Conservation (phyloP, 2,113 vertebrate species). For the Phalacrocorax brasilianus region DNA sequence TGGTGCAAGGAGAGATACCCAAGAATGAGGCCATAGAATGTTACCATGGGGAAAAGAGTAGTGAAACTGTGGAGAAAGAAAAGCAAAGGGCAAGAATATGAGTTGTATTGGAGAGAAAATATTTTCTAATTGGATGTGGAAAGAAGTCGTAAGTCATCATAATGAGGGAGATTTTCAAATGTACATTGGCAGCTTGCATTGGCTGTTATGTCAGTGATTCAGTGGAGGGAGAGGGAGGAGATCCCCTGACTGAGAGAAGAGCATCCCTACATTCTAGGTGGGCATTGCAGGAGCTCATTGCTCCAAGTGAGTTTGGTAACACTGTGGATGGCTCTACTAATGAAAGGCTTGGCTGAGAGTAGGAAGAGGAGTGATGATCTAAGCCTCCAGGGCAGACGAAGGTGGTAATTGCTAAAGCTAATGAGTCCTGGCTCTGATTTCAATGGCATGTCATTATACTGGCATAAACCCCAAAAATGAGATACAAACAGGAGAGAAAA, state of each 20-base stretch:
- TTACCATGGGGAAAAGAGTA: background rate
- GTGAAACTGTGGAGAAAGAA: background rate
- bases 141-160: background rate
- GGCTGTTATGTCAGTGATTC: background rate
- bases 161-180: background rate
- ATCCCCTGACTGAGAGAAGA: background rate
- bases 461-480: background rate
- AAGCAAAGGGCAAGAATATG: background rate
- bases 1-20: background rate
- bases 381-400: background rate
- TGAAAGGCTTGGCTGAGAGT: background rate
- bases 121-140: background rate
- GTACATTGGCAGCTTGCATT: background rate
- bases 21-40: background rate
- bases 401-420: background rate
- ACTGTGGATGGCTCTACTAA: background rate
- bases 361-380: background rate
- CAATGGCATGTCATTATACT: background rate
- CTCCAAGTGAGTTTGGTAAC: background rate
- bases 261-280: background rate
- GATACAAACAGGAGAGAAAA: background rate
- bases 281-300: background rate
- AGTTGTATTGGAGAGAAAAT: background rate
- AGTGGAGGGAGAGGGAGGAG: background rate
- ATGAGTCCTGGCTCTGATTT: constrained; percentile 2